Evolutionary conservation across 2,888 invertebrate species (phyloP), one percentile per base, ranked within the genome.

Genomic region (Eustalomyia histrio): DNA sequence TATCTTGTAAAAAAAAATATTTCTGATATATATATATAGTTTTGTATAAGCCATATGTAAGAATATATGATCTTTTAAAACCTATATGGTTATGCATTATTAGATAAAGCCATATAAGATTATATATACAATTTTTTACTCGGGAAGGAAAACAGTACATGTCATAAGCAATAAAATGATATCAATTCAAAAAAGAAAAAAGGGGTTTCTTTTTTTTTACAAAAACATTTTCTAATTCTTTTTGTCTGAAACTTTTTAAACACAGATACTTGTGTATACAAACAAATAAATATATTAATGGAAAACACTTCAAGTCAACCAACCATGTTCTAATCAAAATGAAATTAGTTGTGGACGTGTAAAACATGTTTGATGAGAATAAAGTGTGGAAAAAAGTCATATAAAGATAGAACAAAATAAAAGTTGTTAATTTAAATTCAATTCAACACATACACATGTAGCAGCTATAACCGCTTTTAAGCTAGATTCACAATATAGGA

Each of bases 271-370:
- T 6, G 6, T 6, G 7, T 29, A 63, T 16, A 17, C 50, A 63
- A 50, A n/a, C n/a, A n/a, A n/a, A n/a, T n/a, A n/a, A n/a, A 63
- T 21, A 50, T 63, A 12, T 55, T 29, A 16, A n/a, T 18, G 14
- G n/a, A 12, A 7, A 58, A 12, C 14, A 39, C 39, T 12, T 14
- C 39, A 14, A 12, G 2, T 39, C 57, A 65, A 12, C 57, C 18
- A 60, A 35, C 60, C 64, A 47, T 33, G 47, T 58, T 60, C 50
- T 65, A 74, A 65, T 65, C 65, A 17, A 74, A 74, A 67, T 50
- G 58, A 74, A 74, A 74, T 67, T 67, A 67, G 58, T 60, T 33
- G 14, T 24, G 39, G 65, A 74, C 74, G 74, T 74, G 74, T 67
- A 65, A 67, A 67, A 53, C 58, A 43, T 67, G 17, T 53, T 67